phyloP scores from a whole-genome alignment of 2,888 invertebrate genomes.

The Phaonia tiefii region DNA sequence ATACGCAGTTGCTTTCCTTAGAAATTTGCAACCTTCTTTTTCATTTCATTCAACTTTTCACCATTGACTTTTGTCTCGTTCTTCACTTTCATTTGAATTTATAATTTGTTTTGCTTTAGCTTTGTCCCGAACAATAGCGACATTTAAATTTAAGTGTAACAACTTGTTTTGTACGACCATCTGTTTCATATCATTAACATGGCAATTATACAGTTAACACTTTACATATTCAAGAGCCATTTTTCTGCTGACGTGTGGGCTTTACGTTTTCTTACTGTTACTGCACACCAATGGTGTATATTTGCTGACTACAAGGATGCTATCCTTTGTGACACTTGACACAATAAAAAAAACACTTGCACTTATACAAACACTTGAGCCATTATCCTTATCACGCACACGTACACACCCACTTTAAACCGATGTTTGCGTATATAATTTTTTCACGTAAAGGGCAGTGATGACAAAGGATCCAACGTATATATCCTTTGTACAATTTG shows the following conservation, averaged over 20 bases:
- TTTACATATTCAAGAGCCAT: conserved; percentile 33
- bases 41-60: background rate
- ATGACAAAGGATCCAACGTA: conserved; percentile 6
- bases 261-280: conserved; percentile 22
- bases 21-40: too few relatives aligned
- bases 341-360: conserved; percentile 3
- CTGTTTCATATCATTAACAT: conserved; percentile 47
- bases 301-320: background rate
- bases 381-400: background rate
- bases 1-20: too few relatives aligned
- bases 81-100: conserved; percentile 27
- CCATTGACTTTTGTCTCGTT: conserved; percentile 8
- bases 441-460: background rate
- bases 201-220: conserved; percentile 45
- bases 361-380: background rate
- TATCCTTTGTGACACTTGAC: conserved; percentile 42
- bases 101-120: too few relatives aligned
- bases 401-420: background rate
- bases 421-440: background rate
- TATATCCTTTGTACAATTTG: background rate
- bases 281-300: conserved; percentile 26
- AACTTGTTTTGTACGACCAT: conserved; percentile 18
- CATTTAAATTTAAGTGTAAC: background rate
- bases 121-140: background rate
- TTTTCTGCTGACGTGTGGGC: conserved; percentile 14